phyloP scores from a whole-genome alignment of 2,797 vertebrate genomes.

The Alca torda region DNA sequence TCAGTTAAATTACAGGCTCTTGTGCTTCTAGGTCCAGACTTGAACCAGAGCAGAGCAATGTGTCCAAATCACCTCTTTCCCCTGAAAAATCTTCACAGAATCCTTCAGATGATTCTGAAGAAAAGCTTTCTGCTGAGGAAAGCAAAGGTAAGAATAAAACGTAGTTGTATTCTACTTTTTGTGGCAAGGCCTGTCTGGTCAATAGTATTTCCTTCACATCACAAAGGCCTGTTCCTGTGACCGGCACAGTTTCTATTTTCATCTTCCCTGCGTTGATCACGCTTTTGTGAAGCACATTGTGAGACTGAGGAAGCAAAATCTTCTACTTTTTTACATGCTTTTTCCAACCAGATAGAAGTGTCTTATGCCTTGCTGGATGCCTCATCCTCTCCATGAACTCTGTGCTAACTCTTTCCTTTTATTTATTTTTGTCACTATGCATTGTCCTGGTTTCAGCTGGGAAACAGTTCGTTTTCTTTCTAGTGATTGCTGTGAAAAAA shows the following conservation, averaged over 20 bases:
- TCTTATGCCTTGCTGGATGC: background rate
- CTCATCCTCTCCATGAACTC: background rate
- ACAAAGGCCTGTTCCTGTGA: background rate
- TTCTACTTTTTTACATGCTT: background rate
- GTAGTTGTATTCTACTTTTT: background rate
- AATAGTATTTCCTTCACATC: background rate
- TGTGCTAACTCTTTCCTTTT: background rate
- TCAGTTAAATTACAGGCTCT: background rate
- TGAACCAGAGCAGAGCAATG: constrained; percentile 83
- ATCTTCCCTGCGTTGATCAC: background rate
- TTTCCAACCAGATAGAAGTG: background rate
- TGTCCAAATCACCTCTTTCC: constrained; percentile 34
- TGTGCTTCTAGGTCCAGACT: constrained; percentile 84
- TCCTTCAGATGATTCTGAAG: constrained; percentile 74
- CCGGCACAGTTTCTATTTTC: background rate
- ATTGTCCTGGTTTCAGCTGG: background rate
- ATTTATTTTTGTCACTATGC: background rate
- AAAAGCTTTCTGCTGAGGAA: constrained; percentile 79
- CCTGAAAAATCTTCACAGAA: constrained; percentile 60
- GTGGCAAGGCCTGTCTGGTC: background rate
- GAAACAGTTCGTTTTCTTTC: background rate
- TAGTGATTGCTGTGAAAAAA: background rate
- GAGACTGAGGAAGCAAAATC: background rate
- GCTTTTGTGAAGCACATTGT: background rate
- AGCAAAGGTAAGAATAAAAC: constrained; percentile 75